Percentiles rank a stretch among this genome's conserved stretches.
phyloP scores from a whole-genome alignment of 2,888 invertebrate species.

The Hypomecis atomaria region DNA sequence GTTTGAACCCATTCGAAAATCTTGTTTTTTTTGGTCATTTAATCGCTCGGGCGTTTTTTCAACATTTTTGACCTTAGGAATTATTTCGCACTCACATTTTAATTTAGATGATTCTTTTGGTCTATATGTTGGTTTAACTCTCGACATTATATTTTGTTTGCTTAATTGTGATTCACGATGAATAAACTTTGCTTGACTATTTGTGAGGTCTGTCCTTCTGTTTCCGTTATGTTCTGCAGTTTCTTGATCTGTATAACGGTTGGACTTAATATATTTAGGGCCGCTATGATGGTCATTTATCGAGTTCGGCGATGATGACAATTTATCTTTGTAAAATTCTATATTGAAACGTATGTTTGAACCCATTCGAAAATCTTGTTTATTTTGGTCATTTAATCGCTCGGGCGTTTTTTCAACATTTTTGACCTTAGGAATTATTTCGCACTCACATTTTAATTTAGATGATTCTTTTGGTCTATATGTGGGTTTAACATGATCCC shows the following conservation, averaged over 20 bases:
- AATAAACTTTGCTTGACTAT: conserved; percentile 3
- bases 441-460: not conserved
- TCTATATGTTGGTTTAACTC: not conserved
- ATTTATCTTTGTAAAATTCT: not conserved
- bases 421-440: not conserved
- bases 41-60: not conserved
- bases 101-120: not conserved
- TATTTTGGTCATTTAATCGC: not conserved
- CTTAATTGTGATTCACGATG: not conserved
- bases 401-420: not conserved
- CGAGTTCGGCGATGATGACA: too few relatives aligned
- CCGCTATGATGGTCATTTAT: not conserved
- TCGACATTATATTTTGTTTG: conserved; percentile 2
- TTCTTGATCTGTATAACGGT: not conserved
- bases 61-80: not conserved
- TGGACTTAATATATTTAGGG: too few relatives aligned
- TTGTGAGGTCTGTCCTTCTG: not conserved
- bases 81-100: not conserved
- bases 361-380: conserved; percentile 6
- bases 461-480: not conserved
- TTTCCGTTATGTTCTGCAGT: not conserved
- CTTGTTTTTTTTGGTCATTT: conserved; percentile 3
- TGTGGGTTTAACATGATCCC: not conserved
- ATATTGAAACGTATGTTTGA: conserved; percentile 6
- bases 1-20: conserved; percentile 4